Base-by-base conservation (phyloP, 30 jellyfish, hydroid and myxozoan genomes). In the Pelagia noctiluca region DNA sequence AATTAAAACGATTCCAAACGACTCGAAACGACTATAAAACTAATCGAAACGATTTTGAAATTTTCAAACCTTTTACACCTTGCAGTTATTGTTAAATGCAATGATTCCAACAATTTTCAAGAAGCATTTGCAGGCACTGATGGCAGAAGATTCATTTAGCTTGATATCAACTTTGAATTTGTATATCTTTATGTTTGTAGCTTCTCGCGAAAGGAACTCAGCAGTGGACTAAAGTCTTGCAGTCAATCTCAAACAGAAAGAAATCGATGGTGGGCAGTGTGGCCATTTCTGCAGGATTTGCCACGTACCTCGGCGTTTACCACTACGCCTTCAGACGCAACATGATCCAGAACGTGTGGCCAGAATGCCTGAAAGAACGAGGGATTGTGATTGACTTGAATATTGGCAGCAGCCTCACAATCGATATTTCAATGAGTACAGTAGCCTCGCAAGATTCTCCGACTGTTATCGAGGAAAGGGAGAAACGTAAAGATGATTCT, bases 241-340 rank as follows among this genome's bases (percentile, higher is more conserved):
- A 63, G 32, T 81, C 90, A 4, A 76, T 89, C 22, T 35, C 63
- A 8, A 77, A 89, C 38, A 26, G 87, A n/a, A 71, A 12, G 79
- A 57, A 52, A 10, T 62, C 87, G 49, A 53, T 76, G 79, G 88
- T 67, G 25, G 90, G 94, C 50, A 73, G 84, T 57, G 88, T 70
- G 8, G 90, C 90, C 29, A 66, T 89, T 0, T 73, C 90, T 26
- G 80, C 91, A 31, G 97, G 88, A 1, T 89, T 80, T 53, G 84
- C 89, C 3, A 77, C 90, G 1, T 89, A 89, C 70, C 87, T 89
- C 38, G 91, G 90, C 36, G 48, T 72, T 1, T 82, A 71, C 36
- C 37, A 78, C 33, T 69, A 72, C 81, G 76, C 36, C 21, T 74
- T 80, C 42, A 75, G 97, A 13, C 83, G 71, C 37, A 60, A 76